Conservation (phyloP, 2,888 invertebrate genomes). For the Athripsodes cinereus region DNA sequence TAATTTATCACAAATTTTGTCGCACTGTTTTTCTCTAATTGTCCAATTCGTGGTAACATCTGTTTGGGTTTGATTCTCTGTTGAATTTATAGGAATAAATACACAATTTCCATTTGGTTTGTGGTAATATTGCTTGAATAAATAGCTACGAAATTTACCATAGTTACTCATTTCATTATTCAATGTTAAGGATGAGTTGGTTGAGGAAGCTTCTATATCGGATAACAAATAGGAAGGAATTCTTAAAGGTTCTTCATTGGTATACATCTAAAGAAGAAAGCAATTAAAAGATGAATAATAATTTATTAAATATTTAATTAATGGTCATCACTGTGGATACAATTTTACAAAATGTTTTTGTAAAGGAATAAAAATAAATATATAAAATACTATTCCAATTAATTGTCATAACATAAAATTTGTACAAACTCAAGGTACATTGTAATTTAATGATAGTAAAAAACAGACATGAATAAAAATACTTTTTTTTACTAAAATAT, state of each 20-base stretch:
- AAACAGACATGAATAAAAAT: too few relatives aligned
- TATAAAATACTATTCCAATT: too few relatives aligned
- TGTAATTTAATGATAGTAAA: too few relatives aligned
- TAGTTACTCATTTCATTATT: background rate
- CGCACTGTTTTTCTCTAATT: background rate
- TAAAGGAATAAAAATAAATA: too few relatives aligned
- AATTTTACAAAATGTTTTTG: too few relatives aligned
- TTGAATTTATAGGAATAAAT: background rate
- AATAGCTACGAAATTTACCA: background rate
- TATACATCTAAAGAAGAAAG: background rate
- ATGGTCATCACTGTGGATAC: too few relatives aligned
- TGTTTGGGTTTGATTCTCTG: background rate
- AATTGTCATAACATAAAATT: too few relatives aligned
- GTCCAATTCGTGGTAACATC: background rate
- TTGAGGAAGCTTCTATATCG: background rate
- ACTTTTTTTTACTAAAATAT: too few relatives aligned
- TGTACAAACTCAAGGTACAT: too few relatives aligned
- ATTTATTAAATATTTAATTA: too few relatives aligned
- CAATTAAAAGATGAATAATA: too few relatives aligned
- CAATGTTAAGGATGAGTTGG: background rate
- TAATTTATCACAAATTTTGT: slow-evolving; percentile 25
- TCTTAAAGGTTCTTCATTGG: background rate
- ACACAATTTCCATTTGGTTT: background rate
- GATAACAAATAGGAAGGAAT: background rate
- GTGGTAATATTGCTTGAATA: background rate